These are phyloP conservation scores for Takifugu rubripes DNA, from an alignment of 2,797 vertebrate species.

Conservation along the genomic window DNA sequence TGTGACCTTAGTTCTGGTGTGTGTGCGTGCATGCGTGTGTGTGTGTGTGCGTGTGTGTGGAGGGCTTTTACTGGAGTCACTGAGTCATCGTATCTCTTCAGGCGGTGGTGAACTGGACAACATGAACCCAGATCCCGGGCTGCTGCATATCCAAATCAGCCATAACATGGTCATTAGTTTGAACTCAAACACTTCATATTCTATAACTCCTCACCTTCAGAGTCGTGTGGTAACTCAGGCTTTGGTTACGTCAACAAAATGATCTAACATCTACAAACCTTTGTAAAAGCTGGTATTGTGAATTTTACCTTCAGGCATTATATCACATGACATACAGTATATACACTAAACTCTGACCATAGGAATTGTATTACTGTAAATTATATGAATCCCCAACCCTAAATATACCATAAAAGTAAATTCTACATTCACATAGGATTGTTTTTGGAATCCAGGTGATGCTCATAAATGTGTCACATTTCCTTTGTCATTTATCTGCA, in stretches of 20 bases:
- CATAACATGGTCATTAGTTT: slow-evolving; percentile 2
- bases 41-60: slow-evolving; percentile 3
- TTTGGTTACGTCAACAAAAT: slow-evolving; percentile 30
- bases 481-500: too few species aligned
- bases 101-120: slow-evolving; percentile 44
- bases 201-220: slow-evolving; percentile 2
- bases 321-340: too few species aligned
- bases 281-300: slow-evolving; percentile 12
- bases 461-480: neutral
- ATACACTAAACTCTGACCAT: too few species aligned
- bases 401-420: too few species aligned
- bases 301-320: too few species aligned
- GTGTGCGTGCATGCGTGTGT: neutral
- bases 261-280: slow-evolving; percentile 11
- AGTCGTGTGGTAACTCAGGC: slow-evolving; percentile 19
- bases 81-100: slow-evolving; percentile 34
- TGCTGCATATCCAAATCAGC: slow-evolving; percentile 12
- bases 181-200: neutral
- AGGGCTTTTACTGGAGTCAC: slow-evolving; percentile 29
- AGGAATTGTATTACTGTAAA: too few species aligned
- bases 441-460: neutral
- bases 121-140: slow-evolving; percentile 41
- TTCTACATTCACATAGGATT: too few species aligned
- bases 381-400: too few species aligned
- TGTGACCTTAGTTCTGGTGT: slow-evolving; percentile 19